Evolutionary conservation across 2,113 vertebrate genomes (phyloP), one percentile per base, ranked within the genome.

Genomic region (Peromyscus leucopus): DNA sequence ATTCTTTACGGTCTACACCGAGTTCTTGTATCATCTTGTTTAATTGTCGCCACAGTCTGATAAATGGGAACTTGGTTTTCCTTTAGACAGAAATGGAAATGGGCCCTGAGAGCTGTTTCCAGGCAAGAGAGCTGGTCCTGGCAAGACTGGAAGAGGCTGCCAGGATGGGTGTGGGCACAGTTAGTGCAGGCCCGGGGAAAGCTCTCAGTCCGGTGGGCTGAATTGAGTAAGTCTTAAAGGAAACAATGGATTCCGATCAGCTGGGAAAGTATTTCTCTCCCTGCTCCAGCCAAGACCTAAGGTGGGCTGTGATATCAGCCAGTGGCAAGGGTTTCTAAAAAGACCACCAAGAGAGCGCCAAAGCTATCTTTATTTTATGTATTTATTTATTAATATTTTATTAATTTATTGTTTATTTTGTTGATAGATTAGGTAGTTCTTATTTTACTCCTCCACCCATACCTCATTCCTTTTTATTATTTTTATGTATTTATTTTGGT

Each of bases 101-200:
- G 31, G 51, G 36, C 75, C 31, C 63, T 75, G 48, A 65, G 13
- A 72, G 28, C 55, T 69, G 33, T 91, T 39, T 31, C 19, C 15
- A 26, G 22, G 42, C 42, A 12, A 15, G 80, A 65, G 36, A 74
- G 28, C 46, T 55, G 28, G 76, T 69, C 57, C 7, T 48, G 8
- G 36, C 16, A 17, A 63, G 57, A 33, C 46, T 31, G 10, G 16
- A 2, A 17, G 9, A 6, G 57, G 16, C 36, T 74, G 5, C n/a
- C 9, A 2, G 59, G 39, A 51, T 39, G 7, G 0, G 15, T 39
- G 1, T 7, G 1, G 36, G 26, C 11, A 26, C 4, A 3, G 28
- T 75, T 19, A 46, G 48, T 7, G 65, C 13, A 33, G 67, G 15
- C 5, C 4, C 10, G 17, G 46, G 72, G 31, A 67, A 55, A 63